Base-by-base conservation (phyloP, 1,140 invertebrate species). In the Pogonomyrmex californicus region DNA sequence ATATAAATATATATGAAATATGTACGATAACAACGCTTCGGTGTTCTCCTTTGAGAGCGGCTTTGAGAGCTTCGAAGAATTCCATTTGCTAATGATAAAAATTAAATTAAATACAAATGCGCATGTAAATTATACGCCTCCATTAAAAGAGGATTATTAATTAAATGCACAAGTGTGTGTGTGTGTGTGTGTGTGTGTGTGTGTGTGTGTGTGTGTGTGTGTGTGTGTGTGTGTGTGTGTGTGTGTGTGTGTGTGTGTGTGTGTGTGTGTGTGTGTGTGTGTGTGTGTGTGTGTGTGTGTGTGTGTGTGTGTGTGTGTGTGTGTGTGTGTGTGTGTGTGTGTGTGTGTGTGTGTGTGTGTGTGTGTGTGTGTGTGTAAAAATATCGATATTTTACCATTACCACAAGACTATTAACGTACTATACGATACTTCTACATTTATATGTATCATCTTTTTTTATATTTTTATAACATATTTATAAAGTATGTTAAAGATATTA, bases 401-500 rank as follows among this genome's bases (percentile, higher is more conserved):
- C 23, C 23, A 0, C 33, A 71, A 81, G 14, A 30, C 3, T 71
- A 71, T 54, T 54, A 68, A 81, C 30, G 36, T 5, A 33, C 47
- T 49, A 68, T 51, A 17, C n/a, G 47, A 33, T 33, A 71, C 56
- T 71, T 71, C 14, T 38, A 41, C 12, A 66, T 63, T 30, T 47
- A 68, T 7, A 9, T 66, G 9, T 41, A 76, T 47, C 17, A 7
- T 36, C 38, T 17, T 38, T 56, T 23, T 71, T 56, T 2, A 58
- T 71, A 70, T 81, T 81, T 44, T 79, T 54, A 81, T 81, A 81
- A 71, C 56, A 44, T 44, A 68, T 81, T 54, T 14, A 66, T n/a
- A 44, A 71, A 33, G 49, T 70, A 56, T 70, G 51, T 56, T 54
- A 81, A 70, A 23, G 49, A 71, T 47, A 71, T 81, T 81, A 33